Evolutionary conservation across 2,888 invertebrate species (phyloP).

Genomic region (Eupeodes luniger): DNA sequence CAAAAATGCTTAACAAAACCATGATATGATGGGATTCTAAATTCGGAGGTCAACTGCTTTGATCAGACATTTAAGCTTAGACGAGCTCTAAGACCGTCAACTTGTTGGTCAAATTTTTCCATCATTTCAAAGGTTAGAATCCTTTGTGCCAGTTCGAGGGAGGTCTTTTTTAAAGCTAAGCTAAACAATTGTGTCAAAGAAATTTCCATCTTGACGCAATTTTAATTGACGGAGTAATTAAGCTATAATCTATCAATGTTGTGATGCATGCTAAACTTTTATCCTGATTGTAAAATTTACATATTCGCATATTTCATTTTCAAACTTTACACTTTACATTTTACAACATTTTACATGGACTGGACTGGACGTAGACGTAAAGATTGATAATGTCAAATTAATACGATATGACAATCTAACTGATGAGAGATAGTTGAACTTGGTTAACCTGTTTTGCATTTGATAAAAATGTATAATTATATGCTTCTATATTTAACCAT

Average conservation of each 20-base stretch:
- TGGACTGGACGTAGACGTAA: background rate
- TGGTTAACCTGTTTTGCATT: conserved; percentile 61
- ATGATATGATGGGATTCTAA: conserved; percentile 57
- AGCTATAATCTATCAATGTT: background rate
- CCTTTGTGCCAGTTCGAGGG: background rate
- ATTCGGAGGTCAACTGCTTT: conserved; percentile 72
- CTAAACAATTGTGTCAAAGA: too few species aligned
- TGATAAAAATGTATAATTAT: conserved; percentile 25
- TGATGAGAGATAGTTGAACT: conserved; percentile 36
- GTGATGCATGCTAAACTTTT: background rate
- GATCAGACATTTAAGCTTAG: conserved; percentile 32
- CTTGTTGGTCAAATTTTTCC: background rate
- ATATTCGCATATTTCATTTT: background rate
- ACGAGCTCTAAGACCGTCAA: background rate
- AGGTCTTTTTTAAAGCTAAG: too few species aligned
- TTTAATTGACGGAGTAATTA: background rate
- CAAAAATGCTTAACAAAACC: conserved; percentile 60
- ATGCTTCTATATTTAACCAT: conserved; percentile 58
- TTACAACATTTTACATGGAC: background rate
- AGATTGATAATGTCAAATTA: conserved; percentile 1
- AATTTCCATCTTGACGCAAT: too few species aligned
- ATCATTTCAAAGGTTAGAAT: background rate
- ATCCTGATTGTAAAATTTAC: background rate
- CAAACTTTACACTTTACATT: too few species aligned
- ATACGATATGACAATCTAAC: background rate